These are phyloP conservation scores for Drosophila flavopinicola DNA, from an alignment of 2,888 invertebrate species.

Conservation along the genomic window DNA sequence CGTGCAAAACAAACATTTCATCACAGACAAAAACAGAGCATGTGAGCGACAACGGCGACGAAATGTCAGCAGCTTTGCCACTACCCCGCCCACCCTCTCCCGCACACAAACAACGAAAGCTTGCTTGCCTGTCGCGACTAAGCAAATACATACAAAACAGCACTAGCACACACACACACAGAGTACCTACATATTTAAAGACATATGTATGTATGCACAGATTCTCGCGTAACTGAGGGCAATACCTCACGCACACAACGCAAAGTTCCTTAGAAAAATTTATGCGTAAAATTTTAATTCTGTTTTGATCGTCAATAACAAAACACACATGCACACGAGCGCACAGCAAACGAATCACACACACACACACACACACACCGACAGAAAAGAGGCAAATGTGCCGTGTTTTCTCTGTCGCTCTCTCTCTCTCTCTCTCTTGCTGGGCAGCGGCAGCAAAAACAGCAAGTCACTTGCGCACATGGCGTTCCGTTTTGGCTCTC, in stretches of 20 bases:
- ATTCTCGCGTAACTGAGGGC: constrained; percentile 56
- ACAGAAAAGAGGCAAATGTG: constrained; percentile 18
- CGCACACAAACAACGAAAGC: constrained; percentile 31
- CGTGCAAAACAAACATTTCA: constrained; percentile 79
- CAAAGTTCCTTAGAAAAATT: constrained; percentile 73
- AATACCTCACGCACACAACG: constrained; percentile 69
- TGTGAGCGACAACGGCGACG: constrained; percentile 51
- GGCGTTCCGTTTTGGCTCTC: constrained; percentile 47
- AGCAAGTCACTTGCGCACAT: constrained; percentile 77
- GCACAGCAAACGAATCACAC: constrained; percentile 25
- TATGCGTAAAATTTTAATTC: constrained; percentile 81
- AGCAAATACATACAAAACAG: constrained; percentile 64
- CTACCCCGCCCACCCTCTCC: constrained; percentile 2
- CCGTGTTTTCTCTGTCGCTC: constrained; percentile 8
- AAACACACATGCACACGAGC: constrained; percentile 47
- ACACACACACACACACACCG: constrained; percentile 23
- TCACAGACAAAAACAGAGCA: constrained; percentile 66
- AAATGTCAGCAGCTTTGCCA: constrained; percentile 61
- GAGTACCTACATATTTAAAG: constrained; percentile 15
- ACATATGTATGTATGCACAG: constrained; percentile 21
- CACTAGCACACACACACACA: constrained; percentile 29
- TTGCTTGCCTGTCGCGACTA: constrained; percentile 72
- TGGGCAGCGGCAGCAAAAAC: constrained; percentile 45
- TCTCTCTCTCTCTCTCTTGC: too few relatives aligned
- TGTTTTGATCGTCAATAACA: constrained; percentile 79